Percentiles rank a stretch among this genome's conserved stretches.
Conservation (phyloP, 2,888 invertebrate genomes). For the Quadroppia sp. region DNA sequence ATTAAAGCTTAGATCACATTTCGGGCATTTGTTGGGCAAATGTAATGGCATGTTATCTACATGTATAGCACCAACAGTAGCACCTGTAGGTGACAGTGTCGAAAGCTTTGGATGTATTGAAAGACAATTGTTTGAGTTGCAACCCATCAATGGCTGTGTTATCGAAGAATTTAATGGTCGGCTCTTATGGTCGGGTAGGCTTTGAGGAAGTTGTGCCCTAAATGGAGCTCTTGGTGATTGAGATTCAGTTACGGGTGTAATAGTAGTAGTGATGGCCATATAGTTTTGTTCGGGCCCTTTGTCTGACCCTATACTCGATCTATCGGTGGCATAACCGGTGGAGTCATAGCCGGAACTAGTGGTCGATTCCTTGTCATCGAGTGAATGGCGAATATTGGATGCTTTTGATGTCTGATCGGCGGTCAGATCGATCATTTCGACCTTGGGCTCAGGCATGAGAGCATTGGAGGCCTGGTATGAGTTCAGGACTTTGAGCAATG, state of each 20-base stretch:
- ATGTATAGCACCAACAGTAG: background rate
- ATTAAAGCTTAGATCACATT: conserved; percentile 18
- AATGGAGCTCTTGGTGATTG: background rate
- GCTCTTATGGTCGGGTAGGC: background rate
- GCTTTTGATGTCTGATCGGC: background rate
- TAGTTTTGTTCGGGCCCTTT: background rate
- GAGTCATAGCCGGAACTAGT: conserved; percentile 15
- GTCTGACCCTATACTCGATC: background rate
- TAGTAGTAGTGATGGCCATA: background rate
- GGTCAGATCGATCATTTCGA: background rate
- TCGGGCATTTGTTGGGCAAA: conserved; percentile 10
- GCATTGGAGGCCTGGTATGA: background rate
- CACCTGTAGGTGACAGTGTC: no score
- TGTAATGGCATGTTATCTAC: background rate
- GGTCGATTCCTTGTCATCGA: background rate
- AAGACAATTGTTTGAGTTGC: background rate
- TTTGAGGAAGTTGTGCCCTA: conserved; percentile 13
- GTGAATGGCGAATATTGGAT: background rate
- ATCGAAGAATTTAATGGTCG: background rate
- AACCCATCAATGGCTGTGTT: background rate
- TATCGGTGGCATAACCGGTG: background rate
- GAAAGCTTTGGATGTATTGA: background rate
- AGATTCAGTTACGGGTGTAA: background rate
- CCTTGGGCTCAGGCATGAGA: background rate
- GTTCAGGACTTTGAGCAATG: background rate